These are phyloP conservation scores for Callyntrura guangdongensis DNA, from an alignment of 2,888 invertebrate genomes.

Conservation along the genomic window DNA sequence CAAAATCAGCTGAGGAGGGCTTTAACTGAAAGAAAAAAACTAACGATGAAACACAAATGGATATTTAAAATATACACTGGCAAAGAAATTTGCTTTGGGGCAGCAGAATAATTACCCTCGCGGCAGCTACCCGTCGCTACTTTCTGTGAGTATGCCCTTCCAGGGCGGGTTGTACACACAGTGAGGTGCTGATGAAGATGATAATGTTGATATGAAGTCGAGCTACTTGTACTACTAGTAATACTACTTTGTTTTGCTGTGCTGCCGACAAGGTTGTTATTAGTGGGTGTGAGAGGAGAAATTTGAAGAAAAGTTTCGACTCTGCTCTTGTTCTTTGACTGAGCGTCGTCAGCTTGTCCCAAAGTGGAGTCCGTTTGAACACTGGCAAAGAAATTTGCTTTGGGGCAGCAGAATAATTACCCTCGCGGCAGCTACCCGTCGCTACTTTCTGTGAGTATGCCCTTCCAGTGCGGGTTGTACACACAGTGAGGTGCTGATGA, in stretches of 20 bases:
- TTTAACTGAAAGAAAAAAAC: slow-evolving; percentile 59
- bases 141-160: no score
- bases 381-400: slow-evolving; percentile 1
- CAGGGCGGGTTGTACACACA: no score
- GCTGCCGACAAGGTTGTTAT: no score
- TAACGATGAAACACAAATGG: slow-evolving; percentile 76
- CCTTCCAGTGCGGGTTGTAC: no score
- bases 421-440: no score
- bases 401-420: no score
- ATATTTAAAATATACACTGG: slow-evolving; percentile 49
- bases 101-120: no score
- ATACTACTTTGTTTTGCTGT: background rate
- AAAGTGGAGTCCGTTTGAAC: background rate
- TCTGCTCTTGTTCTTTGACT: no score
- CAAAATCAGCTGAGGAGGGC: slow-evolving; percentile 68
- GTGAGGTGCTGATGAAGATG: background rate
- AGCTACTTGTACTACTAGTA: background rate
- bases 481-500: background rate
- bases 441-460: no score
- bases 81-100: background rate
- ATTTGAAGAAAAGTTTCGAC: no score
- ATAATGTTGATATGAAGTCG: no score
- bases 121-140: no score
- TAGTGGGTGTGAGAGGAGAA: background rate
- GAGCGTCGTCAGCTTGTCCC: slow-evolving; percentile 41